A percentile compares a stretch with the other conserved stretches of the same genome.
Evolutionary conservation across 1,140 invertebrate genomes (phyloP).

Genomic region (Bombus haemorrhoidalis): DNA sequence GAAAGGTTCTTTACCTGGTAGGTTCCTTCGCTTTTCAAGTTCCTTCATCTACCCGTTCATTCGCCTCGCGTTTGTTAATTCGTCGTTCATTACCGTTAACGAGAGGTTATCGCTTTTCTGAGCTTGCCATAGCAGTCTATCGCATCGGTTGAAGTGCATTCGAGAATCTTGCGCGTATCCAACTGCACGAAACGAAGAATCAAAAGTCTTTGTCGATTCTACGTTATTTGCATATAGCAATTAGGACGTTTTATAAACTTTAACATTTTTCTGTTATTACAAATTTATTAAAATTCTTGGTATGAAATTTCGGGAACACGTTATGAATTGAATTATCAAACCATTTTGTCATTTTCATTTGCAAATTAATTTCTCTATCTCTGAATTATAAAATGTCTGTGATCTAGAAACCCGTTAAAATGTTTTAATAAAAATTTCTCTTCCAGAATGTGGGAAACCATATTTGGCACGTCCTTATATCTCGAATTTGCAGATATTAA

Average conservation of each 20-base stretch:
- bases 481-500: not conserved
- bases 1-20: slow-evolving; percentile 13
- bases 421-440: not conserved
- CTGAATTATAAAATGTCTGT: not conserved
- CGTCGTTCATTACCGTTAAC: slow-evolving; percentile 61
- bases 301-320: not conserved
- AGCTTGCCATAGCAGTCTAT: slow-evolving; percentile 28
- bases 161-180: slow-evolving; percentile 32
- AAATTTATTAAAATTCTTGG: not conserved
- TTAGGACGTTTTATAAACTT: not conserved
- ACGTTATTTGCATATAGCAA: not conserved
- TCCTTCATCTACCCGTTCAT: slow-evolving; percentile 17
- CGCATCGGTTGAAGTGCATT: slow-evolving; percentile 43
- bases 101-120: slow-evolving; percentile 56
- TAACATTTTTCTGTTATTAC: not conserved
- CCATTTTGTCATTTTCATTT: not conserved
- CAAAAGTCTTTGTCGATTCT: not conserved
- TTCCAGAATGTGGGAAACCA: not conserved
- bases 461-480: not conserved
- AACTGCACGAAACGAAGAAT: not conserved
- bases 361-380: no score
- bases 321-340: not conserved
- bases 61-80: slow-evolving; percentile 31
- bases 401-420: not conserved
- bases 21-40: slow-evolving; percentile 22